Percentiles rank a stretch among this genome's conserved stretches.
Conservation (phyloP, 2,797 vertebrate genomes). For the Varecia variegata region DNA sequence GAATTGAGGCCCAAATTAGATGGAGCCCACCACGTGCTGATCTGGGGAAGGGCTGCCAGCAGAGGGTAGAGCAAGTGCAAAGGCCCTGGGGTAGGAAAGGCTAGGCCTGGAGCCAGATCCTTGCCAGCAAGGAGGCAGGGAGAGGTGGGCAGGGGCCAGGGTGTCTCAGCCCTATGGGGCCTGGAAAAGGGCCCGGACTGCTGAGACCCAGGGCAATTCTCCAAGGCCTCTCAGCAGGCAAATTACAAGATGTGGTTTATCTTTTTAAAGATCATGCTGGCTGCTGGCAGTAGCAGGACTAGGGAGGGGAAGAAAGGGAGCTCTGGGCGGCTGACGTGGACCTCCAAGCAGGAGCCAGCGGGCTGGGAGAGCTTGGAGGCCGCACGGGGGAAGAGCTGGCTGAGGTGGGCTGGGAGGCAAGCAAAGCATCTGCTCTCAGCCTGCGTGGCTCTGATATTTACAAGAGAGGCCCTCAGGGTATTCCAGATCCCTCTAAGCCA, state of each 20-base stretch:
- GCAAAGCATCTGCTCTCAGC: background rate
- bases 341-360: background rate
- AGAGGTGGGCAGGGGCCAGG: too few species aligned
- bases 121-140: background rate
- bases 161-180: background rate
- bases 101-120: background rate
- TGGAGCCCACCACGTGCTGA: background rate
- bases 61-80: background rate
- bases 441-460: background rate
- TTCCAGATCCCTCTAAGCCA: background rate
- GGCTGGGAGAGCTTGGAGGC: background rate
- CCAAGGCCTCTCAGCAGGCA: accelerated
- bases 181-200: background rate
- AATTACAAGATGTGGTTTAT: background rate
- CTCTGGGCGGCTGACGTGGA: background rate
- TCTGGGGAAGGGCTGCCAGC: background rate
- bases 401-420: accelerated
- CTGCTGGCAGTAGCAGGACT: background rate
- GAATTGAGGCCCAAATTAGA: background rate
- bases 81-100: background rate
- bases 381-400: background rate
- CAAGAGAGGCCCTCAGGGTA: background rate
- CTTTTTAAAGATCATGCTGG: background rate
- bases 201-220: background rate
- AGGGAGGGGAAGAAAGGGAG: background rate